phyloP scores from a whole-genome alignment of 30 jellyfish, hydroid and myxozoan species.

The Aurelia aurita region DNA sequence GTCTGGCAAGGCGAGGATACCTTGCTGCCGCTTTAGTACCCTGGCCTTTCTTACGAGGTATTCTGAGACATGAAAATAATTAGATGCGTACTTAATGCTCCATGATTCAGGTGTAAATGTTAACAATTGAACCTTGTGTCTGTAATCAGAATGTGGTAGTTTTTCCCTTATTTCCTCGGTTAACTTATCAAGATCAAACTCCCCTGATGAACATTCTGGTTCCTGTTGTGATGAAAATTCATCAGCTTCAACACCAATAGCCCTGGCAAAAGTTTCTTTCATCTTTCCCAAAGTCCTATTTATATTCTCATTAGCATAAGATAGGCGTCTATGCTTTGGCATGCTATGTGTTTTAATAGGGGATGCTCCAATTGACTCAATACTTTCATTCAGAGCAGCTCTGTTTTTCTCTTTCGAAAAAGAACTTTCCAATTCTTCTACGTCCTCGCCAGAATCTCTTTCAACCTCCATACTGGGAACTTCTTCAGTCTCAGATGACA shows the following conservation, averaged over 20 bases:
- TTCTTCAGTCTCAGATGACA: conserved; percentile 7
- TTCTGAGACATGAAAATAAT: conserved; percentile 1
- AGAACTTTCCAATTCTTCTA: conserved; percentile 6
- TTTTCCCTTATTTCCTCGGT: background rate
- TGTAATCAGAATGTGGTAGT: background rate
- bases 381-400: conserved; percentile 14
- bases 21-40: conserved; percentile 4
- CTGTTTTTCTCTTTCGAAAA: conserved; percentile 6
- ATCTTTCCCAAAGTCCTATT: background rate
- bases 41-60: background rate
- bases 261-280: conserved; percentile 8
- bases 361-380: conserved; percentile 25
- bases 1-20: conserved; percentile 3
- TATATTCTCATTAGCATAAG: conserved; percentile 17
- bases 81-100: conserved; percentile 5
- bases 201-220: background rate
- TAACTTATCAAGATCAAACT: conserved; percentile 5
- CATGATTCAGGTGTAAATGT: conserved; percentile 6
- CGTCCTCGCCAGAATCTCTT: conserved; percentile 10
- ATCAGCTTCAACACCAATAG: conserved; percentile 17
- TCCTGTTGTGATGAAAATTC: conserved; percentile 10
- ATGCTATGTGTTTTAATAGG: conserved; percentile 43
- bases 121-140: conserved; percentile 8
- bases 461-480: conserved; percentile 6
- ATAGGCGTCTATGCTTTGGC: conserved; percentile 17